Base-by-base conservation (phyloP, 2,888 invertebrate genomes). In the Trissolcus brochymenae region DNA sequence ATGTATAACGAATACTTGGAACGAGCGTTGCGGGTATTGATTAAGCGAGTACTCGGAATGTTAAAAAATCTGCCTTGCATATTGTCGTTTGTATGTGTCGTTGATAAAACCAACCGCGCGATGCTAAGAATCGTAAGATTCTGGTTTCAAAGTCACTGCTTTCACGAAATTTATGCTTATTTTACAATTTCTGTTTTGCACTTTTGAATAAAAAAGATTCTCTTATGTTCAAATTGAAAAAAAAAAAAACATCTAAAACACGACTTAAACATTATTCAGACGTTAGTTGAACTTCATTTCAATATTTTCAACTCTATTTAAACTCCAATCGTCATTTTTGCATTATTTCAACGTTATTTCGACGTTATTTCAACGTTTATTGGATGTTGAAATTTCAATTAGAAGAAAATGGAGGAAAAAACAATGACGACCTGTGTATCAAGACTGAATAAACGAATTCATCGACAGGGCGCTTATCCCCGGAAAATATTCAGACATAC, bases 381-480 rank as follows among this genome's bases (percentile, higher is more conserved):
- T 2, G 2, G 19, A 19, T 19, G 1, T 19, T 19, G 19, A 1
- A 19, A 19, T 19, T 19, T 19, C 19, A 19, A 19, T 19, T 19
- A 19, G 4, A 29, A 29, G 29, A 29, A 7, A 3, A 3, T 29
- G 19, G 19, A n/a, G 19, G 2, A 9, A 9, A 35, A 9, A 35
- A 35, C 35, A 51, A 53, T 56, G 67, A 70, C 77, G 59, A 79
- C 50, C 79, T 67, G 71, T 80, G 79, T 82, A 74, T 82, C 76
- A 80, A 83, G 85, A 86, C 85, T 84, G 84, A 85, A 86, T 86
- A 86, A 86, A 84, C 82, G 84, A 84, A 82, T 82, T 83, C 83
- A 86, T 87, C 87, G 35, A 35, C 85, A 84, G 74, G 67, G 80
- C 83, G 80, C 83, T 84, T 86, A 86, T 86, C 86, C 84, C 35